Percentiles rank a stretch among this genome's conserved stretches.
These are phyloP conservation scores for Lacanobia wlatinum DNA, from an alignment of 2,888 invertebrate species.

Conservation along the genomic window DNA sequence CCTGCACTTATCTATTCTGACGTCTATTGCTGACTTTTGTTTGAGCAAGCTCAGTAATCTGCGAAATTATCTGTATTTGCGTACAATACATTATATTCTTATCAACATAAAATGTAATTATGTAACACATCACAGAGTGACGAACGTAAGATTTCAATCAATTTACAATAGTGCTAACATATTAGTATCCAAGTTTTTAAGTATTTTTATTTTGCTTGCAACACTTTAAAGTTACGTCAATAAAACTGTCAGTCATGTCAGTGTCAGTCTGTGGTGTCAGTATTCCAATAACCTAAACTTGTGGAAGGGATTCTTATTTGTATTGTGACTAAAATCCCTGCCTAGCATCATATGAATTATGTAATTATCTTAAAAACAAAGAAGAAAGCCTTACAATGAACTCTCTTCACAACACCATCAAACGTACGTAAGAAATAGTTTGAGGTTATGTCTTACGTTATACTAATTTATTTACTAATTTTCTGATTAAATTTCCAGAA, in stretches of 20 bases:
- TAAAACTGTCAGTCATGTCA: not conserved
- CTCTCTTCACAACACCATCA: slow-evolving; percentile 81
- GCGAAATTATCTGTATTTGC: not conserved
- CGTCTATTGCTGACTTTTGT: not conserved
- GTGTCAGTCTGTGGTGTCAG: no score
- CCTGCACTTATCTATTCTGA: not conserved
- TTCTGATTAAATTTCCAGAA: slow-evolving; percentile 74
- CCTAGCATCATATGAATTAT: slow-evolving; percentile 32
- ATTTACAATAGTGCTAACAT: not conserved
- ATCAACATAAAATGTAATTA: not conserved
- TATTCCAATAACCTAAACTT: not conserved
- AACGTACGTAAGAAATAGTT: slow-evolving; percentile 79
- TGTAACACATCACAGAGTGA: not conserved
- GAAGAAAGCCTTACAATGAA: slow-evolving; percentile 75
- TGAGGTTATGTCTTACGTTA: slow-evolving; percentile 75
- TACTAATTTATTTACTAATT: slow-evolving; percentile 40
- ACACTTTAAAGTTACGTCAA: not conserved
- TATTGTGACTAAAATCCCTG: not conserved
- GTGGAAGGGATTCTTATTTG: slow-evolving; percentile 8
- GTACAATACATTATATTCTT: not conserved
- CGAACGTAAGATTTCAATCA: not conserved
- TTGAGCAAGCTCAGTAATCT: not conserved
- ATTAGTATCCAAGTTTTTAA: not conserved
- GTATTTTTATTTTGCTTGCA: not conserved
- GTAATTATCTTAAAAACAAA: slow-evolving; percentile 40